Evolutionary conservation across 1,140 invertebrate species (phyloP).

Genomic region (Drosophila subpulchrella): DNA sequence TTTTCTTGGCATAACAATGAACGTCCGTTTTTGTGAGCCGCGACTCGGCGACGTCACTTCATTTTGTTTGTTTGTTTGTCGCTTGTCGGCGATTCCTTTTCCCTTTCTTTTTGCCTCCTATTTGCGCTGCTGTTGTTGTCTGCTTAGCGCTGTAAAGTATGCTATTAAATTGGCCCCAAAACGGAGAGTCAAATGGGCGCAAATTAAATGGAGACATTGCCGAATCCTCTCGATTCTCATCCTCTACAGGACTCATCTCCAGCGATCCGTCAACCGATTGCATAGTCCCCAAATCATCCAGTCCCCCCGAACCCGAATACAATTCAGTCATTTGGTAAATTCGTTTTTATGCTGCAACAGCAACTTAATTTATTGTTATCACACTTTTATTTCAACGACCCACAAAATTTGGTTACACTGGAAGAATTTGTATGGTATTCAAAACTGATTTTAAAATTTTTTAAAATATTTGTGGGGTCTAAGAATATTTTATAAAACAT

Average conservation of each 20-base stretch:
- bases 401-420: conserved; percentile 15
- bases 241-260: conserved; percentile 5
- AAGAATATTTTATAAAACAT: too few species aligned
- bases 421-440: neutral
- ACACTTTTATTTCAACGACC: conserved; percentile 53
- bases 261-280: conserved; percentile 65
- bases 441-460: too few species aligned
- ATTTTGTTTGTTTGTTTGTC: conserved; percentile 77
- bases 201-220: conserved; percentile 15
- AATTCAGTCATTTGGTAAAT: conserved; percentile 63
- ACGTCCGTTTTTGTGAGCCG: conserved; percentile 68
- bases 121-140: conserved; percentile 47
- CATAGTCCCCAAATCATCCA: conserved; percentile 8
- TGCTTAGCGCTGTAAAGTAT: conserved; percentile 80
- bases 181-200: conserved; percentile 34
- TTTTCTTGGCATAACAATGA: conserved; percentile 81
- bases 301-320: neutral
- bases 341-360: conserved; percentile 77
- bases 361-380: conserved; percentile 80
- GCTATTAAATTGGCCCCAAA: conserved; percentile 81
- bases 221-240: too few species aligned
- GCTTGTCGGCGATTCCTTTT: neutral
- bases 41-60: conserved; percentile 72
- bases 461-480: too few species aligned
- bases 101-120: conserved; percentile 3